These are phyloP conservation scores for Drosophila kurseongensis DNA, from an alignment of 1,140 invertebrate genomes.

Conservation along the genomic window DNA sequence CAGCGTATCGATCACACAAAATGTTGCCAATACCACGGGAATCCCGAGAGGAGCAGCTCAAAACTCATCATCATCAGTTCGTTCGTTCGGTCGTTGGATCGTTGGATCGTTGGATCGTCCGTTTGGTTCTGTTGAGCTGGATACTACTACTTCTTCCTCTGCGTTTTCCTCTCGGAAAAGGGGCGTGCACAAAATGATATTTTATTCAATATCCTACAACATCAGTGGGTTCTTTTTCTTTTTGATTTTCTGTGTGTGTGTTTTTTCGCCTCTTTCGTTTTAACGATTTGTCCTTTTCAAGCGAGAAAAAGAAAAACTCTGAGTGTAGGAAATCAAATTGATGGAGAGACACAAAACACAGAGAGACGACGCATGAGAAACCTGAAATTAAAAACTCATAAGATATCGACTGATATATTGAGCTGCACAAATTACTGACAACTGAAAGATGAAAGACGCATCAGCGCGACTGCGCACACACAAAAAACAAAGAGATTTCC, in stretches of 20 bases:
- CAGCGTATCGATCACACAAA: slow-evolving; percentile 75
- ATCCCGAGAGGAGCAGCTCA: slow-evolving; percentile 8
- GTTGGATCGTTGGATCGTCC: neutral
- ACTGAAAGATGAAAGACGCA: slow-evolving; percentile 74
- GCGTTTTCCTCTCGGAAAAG: slow-evolving; percentile 31
- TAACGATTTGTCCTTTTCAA: slow-evolving; percentile 84
- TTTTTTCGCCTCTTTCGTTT: slow-evolving; percentile 5
- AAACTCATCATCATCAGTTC: slow-evolving; percentile 68
- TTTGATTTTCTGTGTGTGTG: neutral
- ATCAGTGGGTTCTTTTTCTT: slow-evolving; percentile 8
- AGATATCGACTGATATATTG: slow-evolving; percentile 85
- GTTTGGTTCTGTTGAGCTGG: slow-evolving; percentile 11
- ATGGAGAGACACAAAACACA: slow-evolving; percentile 49
- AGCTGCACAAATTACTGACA: slow-evolving; percentile 84
- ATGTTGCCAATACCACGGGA: slow-evolving; percentile 69
- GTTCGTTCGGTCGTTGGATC: neutral
- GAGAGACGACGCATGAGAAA: slow-evolving; percentile 36
- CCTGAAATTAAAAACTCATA: slow-evolving; percentile 85
- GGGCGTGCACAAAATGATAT: slow-evolving; percentile 84
- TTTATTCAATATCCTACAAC: slow-evolving; percentile 83
- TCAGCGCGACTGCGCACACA: neutral
- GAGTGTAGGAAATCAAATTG: slow-evolving; percentile 78
- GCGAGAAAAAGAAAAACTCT: slow-evolving; percentile 60
- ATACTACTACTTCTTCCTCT: neutral
- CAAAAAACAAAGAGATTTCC: slow-evolving; percentile 53